Evolutionary conservation across 2,797 vertebrate genomes (phyloP).

Genomic region (Typhlichthys subterraneus): DNA sequence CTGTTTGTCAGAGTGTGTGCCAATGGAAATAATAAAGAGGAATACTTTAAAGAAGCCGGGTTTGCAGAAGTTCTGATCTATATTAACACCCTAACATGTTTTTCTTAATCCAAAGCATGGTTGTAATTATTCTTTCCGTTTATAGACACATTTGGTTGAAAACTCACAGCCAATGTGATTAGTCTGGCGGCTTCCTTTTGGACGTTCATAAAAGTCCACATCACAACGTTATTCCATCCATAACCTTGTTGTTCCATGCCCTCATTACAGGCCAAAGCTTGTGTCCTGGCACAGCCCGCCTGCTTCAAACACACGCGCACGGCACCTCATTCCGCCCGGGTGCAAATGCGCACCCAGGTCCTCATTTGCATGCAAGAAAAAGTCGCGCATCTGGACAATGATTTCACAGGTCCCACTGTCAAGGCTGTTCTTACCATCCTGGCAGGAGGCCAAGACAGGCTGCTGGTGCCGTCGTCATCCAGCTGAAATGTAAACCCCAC

Average conservation of each 20-base stretch:
- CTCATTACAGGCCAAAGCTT: slow-evolving; percentile 47
- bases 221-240: slow-evolving; percentile 45
- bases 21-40: slow-evolving; percentile 18
- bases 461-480: slow-evolving; percentile 68
- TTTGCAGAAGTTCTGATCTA: slow-evolving; percentile 31
- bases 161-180: slow-evolving; percentile 49
- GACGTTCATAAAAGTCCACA: slow-evolving; percentile 54
- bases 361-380: slow-evolving; percentile 29
- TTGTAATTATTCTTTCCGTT: slow-evolving; percentile 60
- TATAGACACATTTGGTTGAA: slow-evolving; percentile 53
- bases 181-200: slow-evolving; percentile 56
- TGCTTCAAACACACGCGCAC: slow-evolving; percentile 33
- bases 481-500: slow-evolving; percentile 79
- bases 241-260: slow-evolving; percentile 49
- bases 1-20: slow-evolving; percentile 14
- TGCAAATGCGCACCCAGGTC: slow-evolving; percentile 12
- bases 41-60: background rate
- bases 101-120: slow-evolving; percentile 43
- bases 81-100: slow-evolving; percentile 36
- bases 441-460: slow-evolving; percentile 56
- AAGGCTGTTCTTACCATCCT: slow-evolving; percentile 65
- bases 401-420: slow-evolving; percentile 63
- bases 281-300: slow-evolving; percentile 40
- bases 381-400: slow-evolving; percentile 59
- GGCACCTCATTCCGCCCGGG: slow-evolving; percentile 11